Evolutionary conservation across 2,888 invertebrate genomes (phyloP).

Genomic region (Tribolium freemani): DNA sequence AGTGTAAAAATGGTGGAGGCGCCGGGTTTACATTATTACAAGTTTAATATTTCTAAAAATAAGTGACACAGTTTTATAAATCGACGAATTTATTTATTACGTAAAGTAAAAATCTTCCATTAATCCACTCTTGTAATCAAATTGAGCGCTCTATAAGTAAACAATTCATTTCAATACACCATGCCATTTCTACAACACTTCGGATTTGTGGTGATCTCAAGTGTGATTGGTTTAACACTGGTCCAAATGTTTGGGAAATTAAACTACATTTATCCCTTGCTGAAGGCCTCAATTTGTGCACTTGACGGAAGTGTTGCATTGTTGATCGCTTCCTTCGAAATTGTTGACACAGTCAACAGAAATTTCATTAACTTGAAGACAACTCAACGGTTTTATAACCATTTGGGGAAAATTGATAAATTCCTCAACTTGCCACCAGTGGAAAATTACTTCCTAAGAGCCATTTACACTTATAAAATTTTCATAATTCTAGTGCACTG

Average conservation of each 20-base stretch:
- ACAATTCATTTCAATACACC: background rate
- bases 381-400: background rate
- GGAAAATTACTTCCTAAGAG: background rate
- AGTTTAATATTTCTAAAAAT: background rate
- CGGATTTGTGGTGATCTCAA: background rate
- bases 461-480: background rate
- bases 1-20: constrained; percentile 4
- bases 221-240: background rate
- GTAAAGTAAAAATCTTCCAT: background rate
- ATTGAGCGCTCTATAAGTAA: background rate
- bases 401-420: background rate
- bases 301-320: background rate
- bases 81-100: background rate
- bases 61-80: background rate
- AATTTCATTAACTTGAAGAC: background rate
- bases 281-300: background rate
- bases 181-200: background rate
- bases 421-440: background rate
- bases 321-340: background rate
- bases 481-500: background rate
- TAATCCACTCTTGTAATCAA: background rate
- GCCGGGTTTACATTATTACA: background rate
- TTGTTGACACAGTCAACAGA: background rate
- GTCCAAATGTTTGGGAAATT: background rate
- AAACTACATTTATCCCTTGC: background rate